phyloP scores from a whole-genome alignment of 2,797 vertebrate genomes.

The Halcyon leucocephala region DNA sequence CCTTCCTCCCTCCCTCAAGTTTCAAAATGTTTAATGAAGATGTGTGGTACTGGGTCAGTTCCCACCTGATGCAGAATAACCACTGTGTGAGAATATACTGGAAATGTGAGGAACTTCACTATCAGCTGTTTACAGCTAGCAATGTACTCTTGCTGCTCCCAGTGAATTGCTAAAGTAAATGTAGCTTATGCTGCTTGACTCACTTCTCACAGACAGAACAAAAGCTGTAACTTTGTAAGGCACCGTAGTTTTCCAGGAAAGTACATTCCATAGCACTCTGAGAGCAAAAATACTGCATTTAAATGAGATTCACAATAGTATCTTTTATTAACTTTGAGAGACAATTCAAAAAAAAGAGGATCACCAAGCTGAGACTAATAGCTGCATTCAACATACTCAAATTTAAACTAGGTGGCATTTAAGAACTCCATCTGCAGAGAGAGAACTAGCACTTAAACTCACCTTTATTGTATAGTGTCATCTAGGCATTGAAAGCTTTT shows the following conservation, averaged over 20 bases:
- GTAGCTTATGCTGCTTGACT: not conserved
- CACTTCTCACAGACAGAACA: not conserved
- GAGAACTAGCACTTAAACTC: not conserved
- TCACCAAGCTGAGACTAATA: not conserved
- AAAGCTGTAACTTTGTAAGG: not conserved
- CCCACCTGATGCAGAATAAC: not conserved
- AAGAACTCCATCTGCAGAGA: not conserved
- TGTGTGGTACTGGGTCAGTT: not conserved
- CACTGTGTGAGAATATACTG: not conserved
- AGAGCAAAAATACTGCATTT: not conserved
- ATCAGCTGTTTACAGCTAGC: not conserved
- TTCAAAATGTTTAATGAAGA: not conserved
- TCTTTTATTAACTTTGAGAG: constrained; percentile 4
- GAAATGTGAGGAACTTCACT: not conserved
- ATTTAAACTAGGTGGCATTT: not conserved
- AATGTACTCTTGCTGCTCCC: not conserved
- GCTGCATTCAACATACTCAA: not conserved
- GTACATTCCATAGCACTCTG: not conserved
- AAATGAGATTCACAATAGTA: not conserved
- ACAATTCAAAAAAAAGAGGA: not conserved
- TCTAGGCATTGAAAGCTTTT: constrained; percentile 38
- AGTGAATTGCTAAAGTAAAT: not conserved
- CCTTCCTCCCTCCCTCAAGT: not conserved
- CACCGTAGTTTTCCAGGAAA: not conserved
- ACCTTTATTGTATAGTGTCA: constrained; percentile 38